These are phyloP conservation scores for Eudorcas thomsonii DNA, from an alignment of 2,113 vertebrate genomes.

Conservation along the genomic window DNA sequence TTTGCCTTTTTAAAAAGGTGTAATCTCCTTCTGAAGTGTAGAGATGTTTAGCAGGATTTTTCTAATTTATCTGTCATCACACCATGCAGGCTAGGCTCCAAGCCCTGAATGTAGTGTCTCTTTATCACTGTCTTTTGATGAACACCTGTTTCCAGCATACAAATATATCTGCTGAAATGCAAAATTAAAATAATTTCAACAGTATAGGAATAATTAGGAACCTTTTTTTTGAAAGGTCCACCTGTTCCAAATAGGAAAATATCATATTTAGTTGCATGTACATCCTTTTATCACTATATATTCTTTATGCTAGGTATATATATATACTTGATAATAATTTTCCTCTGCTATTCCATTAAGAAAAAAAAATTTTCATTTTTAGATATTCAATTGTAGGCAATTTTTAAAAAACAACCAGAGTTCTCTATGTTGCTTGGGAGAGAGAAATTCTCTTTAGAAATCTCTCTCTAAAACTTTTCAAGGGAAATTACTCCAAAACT, in stretches of 20 bases:
- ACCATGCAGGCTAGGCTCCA: conserved; percentile 81
- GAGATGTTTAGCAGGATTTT: conserved; percentile 88
- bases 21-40: conserved; percentile 89
- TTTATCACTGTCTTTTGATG: conserved; percentile 84
- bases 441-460: neutral
- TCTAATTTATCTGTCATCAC: conserved; percentile 85
- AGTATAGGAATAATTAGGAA: conserved; percentile 93
- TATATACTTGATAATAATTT: conserved; percentile 24
- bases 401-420: neutral
- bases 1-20: conserved; percentile 88
- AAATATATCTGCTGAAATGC: conserved; percentile 87
- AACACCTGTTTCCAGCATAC: conserved; percentile 92
- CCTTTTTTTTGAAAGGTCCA: conserved; percentile 88
- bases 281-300: conserved; percentile 29
- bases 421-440: neutral
- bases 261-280: conserved; percentile 81
- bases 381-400: conserved; percentile 27
- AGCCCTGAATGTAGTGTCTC: conserved; percentile 77
- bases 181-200: conserved; percentile 91
- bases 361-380: conserved; percentile 46
- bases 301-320: conserved; percentile 19
- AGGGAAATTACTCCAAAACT: neutral
- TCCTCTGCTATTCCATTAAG: conserved; percentile 40
- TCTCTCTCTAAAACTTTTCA: neutral
- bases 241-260: conserved; percentile 90